A percentile compares a stretch with the other conserved stretches of the same genome.
These are phyloP conservation scores for Hoplias malabaricus DNA, from an alignment of 2,113 vertebrate species.

Conservation along the genomic window DNA sequence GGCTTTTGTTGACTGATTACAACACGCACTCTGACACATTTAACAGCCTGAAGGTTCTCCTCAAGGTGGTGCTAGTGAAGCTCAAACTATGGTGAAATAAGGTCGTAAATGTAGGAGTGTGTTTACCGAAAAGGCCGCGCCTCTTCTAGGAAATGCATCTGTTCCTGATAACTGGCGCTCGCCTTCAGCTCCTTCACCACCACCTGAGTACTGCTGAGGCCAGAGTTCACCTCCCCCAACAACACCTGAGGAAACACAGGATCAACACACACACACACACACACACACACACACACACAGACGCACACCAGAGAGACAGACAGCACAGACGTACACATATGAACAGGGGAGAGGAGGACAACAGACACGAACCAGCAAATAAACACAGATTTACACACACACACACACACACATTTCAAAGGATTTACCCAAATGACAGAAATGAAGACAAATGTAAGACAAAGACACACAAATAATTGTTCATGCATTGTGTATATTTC, in stretches of 20 bases:
- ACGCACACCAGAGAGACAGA: constrained; percentile 20
- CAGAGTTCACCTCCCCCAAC: constrained; percentile 87
- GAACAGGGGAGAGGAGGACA: constrained; percentile 18
- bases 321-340: constrained; percentile 25
- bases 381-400: too few relatives aligned
- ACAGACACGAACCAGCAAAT: constrained; percentile 9
- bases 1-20: too few relatives aligned
- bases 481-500: constrained; percentile 9
- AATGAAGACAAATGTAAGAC: not conserved
- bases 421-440: constrained; percentile 53
- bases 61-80: too few relatives aligned
- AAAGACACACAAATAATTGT: not conserved
- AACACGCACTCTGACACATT: too few relatives aligned
- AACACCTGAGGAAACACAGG: constrained; percentile 77
- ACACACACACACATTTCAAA: constrained; percentile 42
- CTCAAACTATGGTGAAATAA: too few relatives aligned
- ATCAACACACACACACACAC: constrained; percentile 32
- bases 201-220: constrained; percentile 83
- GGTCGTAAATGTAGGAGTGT: not conserved
- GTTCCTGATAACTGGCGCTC: constrained; percentile 85
- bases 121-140: constrained; percentile 85
- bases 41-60: too few relatives aligned
- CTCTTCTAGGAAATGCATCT: constrained; percentile 93
- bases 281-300: constrained; percentile 14
- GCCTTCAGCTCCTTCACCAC: constrained; percentile 93